phyloP scores from a whole-genome alignment of 1,140 invertebrate genomes.

The Lithobius niger region DNA sequence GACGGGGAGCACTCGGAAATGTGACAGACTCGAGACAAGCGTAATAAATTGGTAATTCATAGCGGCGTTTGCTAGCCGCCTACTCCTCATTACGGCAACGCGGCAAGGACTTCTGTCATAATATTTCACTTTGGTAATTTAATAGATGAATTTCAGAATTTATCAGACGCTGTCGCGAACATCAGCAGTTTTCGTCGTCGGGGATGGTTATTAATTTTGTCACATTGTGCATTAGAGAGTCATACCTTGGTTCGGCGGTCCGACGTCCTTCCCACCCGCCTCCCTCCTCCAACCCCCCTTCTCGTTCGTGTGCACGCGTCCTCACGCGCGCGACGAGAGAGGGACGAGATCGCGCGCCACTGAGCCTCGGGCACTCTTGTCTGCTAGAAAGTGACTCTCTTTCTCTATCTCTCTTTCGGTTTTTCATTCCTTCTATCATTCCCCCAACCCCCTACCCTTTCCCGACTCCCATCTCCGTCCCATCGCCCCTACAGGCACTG shows the following conservation, averaged over 20 bases:
- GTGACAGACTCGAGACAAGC: not conserved
- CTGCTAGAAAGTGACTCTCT: not conserved
- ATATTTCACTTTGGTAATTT: conserved; percentile 8
- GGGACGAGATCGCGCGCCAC: not conserved
- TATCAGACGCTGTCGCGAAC: conserved; percentile 4
- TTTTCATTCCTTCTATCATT: not conserved
- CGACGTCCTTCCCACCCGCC: not conserved
- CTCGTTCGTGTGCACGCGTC: too few relatives aligned
- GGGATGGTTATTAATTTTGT: conserved; percentile 1
- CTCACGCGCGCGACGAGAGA: too few relatives aligned
- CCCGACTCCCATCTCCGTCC: too few relatives aligned
- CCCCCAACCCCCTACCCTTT: too few relatives aligned
- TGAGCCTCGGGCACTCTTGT: not conserved
- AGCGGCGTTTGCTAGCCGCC: not conserved
- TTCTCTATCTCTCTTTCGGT: not conserved
- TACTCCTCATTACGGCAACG: not conserved
- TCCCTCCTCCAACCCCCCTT: too few relatives aligned
- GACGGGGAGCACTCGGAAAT: too few relatives aligned
- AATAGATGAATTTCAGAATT: conserved; percentile 9
- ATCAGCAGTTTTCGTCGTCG: not conserved
- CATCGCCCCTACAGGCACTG: too few relatives aligned
- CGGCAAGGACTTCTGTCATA: not conserved
- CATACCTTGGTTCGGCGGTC: not conserved
- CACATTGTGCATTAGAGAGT: not conserved
- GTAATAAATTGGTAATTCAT: conserved; percentile 8